phyloP scores from a whole-genome alignment of 2,888 invertebrate species.

The Zygogramma bicolorata region DNA sequence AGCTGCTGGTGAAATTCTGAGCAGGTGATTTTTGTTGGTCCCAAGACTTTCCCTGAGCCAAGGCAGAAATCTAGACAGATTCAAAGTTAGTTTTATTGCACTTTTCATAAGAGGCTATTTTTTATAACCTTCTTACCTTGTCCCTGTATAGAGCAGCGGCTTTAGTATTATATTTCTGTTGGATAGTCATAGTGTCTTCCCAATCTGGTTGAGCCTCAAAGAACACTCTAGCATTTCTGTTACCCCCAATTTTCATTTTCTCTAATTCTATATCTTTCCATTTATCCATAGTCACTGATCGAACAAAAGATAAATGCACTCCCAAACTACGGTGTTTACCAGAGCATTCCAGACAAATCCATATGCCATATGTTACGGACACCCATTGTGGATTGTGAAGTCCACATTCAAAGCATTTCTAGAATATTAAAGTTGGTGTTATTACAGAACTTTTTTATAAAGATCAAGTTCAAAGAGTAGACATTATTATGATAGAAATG shows the following conservation, averaged over 20 bases:
- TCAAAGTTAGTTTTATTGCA: background rate
- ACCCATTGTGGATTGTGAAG: constrained; percentile 99
- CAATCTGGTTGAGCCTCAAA: constrained; percentile 91
- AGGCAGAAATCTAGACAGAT: constrained; percentile 73
- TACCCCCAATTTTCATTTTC: constrained; percentile 98
- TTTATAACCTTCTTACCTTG: constrained; percentile 74
- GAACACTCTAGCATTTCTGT: constrained; percentile 88
- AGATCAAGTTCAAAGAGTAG: background rate
- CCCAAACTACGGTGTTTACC: constrained; percentile 98
- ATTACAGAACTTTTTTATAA: background rate
- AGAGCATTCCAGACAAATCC: constrained; percentile 99
- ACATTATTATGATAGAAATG: no score
- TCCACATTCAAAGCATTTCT: constrained; percentile 99
- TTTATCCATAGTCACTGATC: constrained; percentile 99
- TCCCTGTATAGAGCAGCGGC: constrained; percentile 96
- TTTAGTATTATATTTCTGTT: constrained; percentile 93
- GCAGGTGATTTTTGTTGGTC: constrained; percentile 73
- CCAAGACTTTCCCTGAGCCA: constrained; percentile 85
- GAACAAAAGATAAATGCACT: constrained; percentile 94
- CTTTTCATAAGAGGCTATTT: background rate
- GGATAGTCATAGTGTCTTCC: constrained; percentile 84
- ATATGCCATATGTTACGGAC: constrained; percentile 98
- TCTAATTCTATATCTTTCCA: constrained; percentile 99
- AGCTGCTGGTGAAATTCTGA: constrained; percentile 69
- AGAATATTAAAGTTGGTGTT: constrained; percentile 35